These are phyloP conservation scores for Sclerodermus sp. DNA, from an alignment of 2,888 invertebrate genomes.

Conservation along the genomic window DNA sequence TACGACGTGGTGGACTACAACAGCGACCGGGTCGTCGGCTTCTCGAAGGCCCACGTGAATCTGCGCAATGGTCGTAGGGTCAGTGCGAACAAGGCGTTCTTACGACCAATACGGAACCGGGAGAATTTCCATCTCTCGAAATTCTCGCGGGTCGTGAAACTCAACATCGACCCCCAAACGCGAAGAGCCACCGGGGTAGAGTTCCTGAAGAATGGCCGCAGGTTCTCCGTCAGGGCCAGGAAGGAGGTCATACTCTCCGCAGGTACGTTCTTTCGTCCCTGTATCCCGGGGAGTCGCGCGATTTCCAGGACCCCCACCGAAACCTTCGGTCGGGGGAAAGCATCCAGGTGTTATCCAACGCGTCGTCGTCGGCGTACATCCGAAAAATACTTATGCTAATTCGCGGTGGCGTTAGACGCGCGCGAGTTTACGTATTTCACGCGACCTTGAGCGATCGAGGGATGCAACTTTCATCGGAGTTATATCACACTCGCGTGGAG, in stretches of 20 bases:
- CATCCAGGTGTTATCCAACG: too few species aligned
- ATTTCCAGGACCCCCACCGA: too few species aligned
- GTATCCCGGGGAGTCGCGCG: too few species aligned
- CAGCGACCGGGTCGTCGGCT: slow-evolving; percentile 66
- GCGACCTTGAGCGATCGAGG: too few species aligned
- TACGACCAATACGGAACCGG: slow-evolving; percentile 68
- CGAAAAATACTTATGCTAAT: too few species aligned
- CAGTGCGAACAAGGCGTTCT: slow-evolving; percentile 78
- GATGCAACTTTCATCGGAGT: too few species aligned
- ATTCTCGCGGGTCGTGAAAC: slow-evolving; percentile 68
- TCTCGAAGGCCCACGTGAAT: slow-evolving; percentile 72
- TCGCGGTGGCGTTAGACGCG: too few species aligned
- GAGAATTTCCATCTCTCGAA: slow-evolving; percentile 73
- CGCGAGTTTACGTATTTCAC: too few species aligned
- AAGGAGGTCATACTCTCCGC: slow-evolving; percentile 80
- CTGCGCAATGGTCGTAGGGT: slow-evolving; percentile 73
- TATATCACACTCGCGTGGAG: too few species aligned
- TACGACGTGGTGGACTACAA: slow-evolving; percentile 73
- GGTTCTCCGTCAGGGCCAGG: slow-evolving; percentile 62
- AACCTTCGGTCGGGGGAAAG: too few species aligned
- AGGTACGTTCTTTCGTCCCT: slow-evolving; percentile 62
- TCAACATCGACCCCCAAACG: slow-evolving; percentile 66
- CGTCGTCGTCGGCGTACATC: too few species aligned
- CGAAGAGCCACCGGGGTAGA: slow-evolving; percentile 70
- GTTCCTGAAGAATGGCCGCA: slow-evolving; percentile 66